Conservation (phyloP, 2,113 vertebrate genomes). For the Ciconia stormi region DNA sequence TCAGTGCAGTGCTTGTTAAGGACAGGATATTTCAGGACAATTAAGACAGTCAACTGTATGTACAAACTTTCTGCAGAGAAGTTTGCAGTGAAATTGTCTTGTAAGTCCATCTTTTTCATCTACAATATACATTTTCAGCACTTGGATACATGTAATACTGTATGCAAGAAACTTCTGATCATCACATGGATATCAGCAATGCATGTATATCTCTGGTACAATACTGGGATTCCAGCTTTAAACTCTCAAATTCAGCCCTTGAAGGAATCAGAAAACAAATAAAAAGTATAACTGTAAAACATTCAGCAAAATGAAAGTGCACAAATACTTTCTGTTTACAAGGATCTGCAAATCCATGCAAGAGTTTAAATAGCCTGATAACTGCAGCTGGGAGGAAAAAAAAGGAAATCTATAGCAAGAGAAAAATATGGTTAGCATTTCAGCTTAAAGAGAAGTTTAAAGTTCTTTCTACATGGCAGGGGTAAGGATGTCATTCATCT, state of each 20-base stretch:
- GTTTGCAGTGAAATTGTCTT: neutral
- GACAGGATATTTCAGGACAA: neutral
- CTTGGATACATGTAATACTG: neutral
- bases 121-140: neutral
- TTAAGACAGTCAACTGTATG: neutral
- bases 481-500: neutral
- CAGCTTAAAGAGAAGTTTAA: neutral
- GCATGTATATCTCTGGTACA: neutral
- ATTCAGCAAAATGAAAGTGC: neutral
- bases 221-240: neutral
- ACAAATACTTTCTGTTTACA: neutral
- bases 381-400: neutral
- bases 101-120: neutral
- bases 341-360: neutral
- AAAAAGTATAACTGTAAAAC: neutral
- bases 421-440: neutral
- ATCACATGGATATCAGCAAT: neutral
- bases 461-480: neutral
- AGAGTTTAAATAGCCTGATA: neutral
- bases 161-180: neutral
- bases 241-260: neutral
- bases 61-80: neutral
- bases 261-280: neutral
- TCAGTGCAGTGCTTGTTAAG: neutral
- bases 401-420: neutral